Evolutionary conservation across 2,888 invertebrate genomes (phyloP).

Genomic region (Eupithecia exiguata): DNA sequence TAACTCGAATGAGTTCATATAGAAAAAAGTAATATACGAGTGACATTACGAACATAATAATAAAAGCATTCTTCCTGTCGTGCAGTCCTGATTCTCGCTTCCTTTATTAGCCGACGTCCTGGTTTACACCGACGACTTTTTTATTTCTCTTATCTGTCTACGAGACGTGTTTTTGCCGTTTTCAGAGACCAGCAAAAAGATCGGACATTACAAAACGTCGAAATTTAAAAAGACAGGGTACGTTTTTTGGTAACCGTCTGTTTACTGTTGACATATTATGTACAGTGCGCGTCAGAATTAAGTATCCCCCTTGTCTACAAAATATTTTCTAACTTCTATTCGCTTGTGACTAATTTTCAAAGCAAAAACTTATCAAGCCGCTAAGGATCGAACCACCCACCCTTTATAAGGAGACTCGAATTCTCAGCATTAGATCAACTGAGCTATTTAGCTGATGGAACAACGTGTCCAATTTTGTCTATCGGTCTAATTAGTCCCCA

Average conservation of each 20-base stretch:
- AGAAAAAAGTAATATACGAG: conserved; percentile 58
- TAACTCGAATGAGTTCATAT: conserved; percentile 42
- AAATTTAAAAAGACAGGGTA: conserved; percentile 26
- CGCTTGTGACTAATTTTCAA: too few relatives aligned
- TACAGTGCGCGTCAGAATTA: too few relatives aligned
- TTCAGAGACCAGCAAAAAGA: conserved; percentile 38
- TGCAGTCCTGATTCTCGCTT: conserved; percentile 66
- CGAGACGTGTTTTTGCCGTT: conserved; percentile 43
- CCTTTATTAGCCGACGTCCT: conserved; percentile 72
- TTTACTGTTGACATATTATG: conserved; percentile 26
- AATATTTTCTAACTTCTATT: too few relatives aligned
- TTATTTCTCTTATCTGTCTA: conserved; percentile 70
- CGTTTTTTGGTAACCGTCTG: conserved; percentile 20
- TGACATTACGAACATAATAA: conserved; percentile 74
- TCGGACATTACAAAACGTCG: conserved; percentile 27
- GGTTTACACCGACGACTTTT: conserved; percentile 76
- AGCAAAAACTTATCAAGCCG: too few relatives aligned
- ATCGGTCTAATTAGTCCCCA: too few relatives aligned
- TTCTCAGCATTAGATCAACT: too few relatives aligned
- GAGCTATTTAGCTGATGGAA: too few relatives aligned
- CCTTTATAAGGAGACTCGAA: too few relatives aligned
- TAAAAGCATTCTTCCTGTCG: conserved; percentile 68
- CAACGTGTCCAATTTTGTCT: too few relatives aligned
- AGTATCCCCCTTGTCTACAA: too few relatives aligned
- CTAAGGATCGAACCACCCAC: too few relatives aligned